A percentile compares a stretch with the other conserved stretches of the same genome.
phyloP scores from a whole-genome alignment of 30 jellyfish, hydroid and myxozoan genomes.

The Cassiopea andromeda region DNA sequence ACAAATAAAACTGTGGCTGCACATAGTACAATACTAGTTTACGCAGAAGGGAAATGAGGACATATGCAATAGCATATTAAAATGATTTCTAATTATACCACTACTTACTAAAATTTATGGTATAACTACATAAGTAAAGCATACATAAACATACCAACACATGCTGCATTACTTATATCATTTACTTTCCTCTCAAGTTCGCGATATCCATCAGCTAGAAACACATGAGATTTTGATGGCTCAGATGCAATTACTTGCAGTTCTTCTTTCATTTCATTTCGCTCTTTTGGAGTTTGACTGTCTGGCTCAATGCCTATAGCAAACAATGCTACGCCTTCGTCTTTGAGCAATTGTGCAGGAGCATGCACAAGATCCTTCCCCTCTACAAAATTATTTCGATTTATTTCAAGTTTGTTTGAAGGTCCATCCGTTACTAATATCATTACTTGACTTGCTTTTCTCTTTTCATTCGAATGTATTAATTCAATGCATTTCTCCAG shows the following conservation, averaged over 20 bases:
- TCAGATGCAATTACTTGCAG: slow-evolving; percentile 90
- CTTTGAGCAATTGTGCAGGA: slow-evolving; percentile 89
- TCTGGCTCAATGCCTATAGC: slow-evolving; percentile 95
- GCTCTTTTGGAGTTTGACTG: slow-evolving; percentile 94
- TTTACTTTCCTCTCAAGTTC: slow-evolving; percentile 84
- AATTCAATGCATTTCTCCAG: slow-evolving; percentile 90
- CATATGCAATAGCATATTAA: too few species aligned
- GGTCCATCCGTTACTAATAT: slow-evolving; percentile 97
- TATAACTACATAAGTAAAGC: too few species aligned
- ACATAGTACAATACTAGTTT: too few species aligned
- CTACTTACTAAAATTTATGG: too few species aligned
- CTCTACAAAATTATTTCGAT: slow-evolving; percentile 87
- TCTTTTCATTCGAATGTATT: slow-evolving; percentile 73
- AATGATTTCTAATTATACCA: too few species aligned
- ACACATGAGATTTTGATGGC: slow-evolving; percentile 85
- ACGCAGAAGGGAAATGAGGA: too few species aligned
- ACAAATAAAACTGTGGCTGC: too few species aligned
- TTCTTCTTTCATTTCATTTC: slow-evolving; percentile 92
- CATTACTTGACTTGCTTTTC: slow-evolving; percentile 90
- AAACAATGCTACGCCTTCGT: slow-evolving; percentile 92
- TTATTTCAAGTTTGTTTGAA: slow-evolving; percentile 84
- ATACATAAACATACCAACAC: slow-evolving; percentile 81
- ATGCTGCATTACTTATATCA: slow-evolving; percentile 92
- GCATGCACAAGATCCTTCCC: slow-evolving; percentile 97
- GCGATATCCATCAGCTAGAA: slow-evolving; percentile 94